Percentiles rank a stretch among this genome's conserved stretches.
These are phyloP conservation scores for Diplazon laetatorius DNA, from an alignment of 2,888 invertebrate species.

Conservation along the genomic window DNA sequence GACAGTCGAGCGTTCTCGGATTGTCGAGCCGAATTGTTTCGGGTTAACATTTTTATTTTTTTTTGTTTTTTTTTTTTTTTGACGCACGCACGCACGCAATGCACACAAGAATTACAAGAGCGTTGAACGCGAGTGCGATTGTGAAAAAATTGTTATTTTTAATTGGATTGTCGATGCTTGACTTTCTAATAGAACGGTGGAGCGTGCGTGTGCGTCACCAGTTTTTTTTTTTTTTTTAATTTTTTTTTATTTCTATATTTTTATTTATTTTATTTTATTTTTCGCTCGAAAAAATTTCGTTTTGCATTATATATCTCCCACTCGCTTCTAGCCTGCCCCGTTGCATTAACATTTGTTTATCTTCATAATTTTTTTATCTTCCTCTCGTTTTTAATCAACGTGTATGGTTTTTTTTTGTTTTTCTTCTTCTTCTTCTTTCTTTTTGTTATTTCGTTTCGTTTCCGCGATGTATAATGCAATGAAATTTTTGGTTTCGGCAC, in stretches of 20 bases:
- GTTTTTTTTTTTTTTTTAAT: constrained; percentile 19
- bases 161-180: constrained; percentile 82
- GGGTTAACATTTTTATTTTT: too few relatives aligned
- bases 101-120: constrained; percentile 25
- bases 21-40: background rate
- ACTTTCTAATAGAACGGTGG: constrained; percentile 76
- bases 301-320: constrained; percentile 1
- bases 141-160: constrained; percentile 72
- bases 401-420: constrained; percentile 14
- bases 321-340: constrained; percentile 12
- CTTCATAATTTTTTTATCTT: too few relatives aligned
- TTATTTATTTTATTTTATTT: background rate
- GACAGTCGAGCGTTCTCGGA: too few relatives aligned
- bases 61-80: too few relatives aligned
- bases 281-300: too few relatives aligned
- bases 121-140: constrained; percentile 24
- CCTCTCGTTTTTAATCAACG: too few relatives aligned
- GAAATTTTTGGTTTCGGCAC: constrained; percentile 35
- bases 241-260: constrained; percentile 3
- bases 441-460: too few relatives aligned
- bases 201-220: constrained; percentile 36
- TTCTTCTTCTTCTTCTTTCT: constrained; percentile 16
- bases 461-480: constrained; percentile 13
- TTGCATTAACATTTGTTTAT: too few relatives aligned
- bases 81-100: constrained; percentile 37